Evolutionary conservation across 2,797 vertebrate species (phyloP).

Genomic region (Melanotaenia nigrans): DNA sequence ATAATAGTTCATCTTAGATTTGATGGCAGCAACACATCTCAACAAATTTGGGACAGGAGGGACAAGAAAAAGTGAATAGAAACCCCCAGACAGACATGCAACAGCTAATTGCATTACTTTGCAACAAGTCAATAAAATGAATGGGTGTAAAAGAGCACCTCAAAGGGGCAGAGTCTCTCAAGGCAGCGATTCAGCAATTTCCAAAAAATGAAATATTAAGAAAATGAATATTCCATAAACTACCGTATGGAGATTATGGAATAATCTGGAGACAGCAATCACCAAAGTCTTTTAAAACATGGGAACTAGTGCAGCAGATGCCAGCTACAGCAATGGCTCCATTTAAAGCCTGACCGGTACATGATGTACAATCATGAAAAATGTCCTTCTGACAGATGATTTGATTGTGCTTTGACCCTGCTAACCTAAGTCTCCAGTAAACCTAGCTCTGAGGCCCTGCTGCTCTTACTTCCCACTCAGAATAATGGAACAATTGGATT

Average conservation of each 20-base stretch:
- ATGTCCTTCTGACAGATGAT: slow-evolving; percentile 42
- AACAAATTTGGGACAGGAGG: neutral
- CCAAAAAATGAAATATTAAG: too few species aligned
- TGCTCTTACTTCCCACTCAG: slow-evolving; percentile 61
- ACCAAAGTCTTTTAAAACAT: neutral
- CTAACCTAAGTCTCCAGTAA: slow-evolving; percentile 52
- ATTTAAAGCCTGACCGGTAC: slow-evolving; percentile 24
- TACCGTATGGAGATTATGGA: too few species aligned
- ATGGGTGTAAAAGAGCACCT: neutral
- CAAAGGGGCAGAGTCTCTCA: neutral
- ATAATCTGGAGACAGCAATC: too few species aligned
- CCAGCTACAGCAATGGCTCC: neutral
- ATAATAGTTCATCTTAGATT: too few species aligned
- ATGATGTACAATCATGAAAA: slow-evolving; percentile 29
- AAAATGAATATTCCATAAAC: too few species aligned
- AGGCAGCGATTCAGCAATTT: too few species aligned
- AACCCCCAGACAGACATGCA: neutral
- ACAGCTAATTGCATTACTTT: neutral
- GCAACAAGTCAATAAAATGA: neutral
- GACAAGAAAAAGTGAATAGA: neutral
- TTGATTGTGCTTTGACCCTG: slow-evolving; percentile 58
- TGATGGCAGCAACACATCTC: neutral
- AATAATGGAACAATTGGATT: slow-evolving; percentile 73
- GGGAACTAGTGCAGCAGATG: neutral
- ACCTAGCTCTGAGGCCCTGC: slow-evolving; percentile 39